Evolutionary conservation across 2,888 invertebrate species (phyloP).

Genomic region (Phyto melanocephala): DNA sequence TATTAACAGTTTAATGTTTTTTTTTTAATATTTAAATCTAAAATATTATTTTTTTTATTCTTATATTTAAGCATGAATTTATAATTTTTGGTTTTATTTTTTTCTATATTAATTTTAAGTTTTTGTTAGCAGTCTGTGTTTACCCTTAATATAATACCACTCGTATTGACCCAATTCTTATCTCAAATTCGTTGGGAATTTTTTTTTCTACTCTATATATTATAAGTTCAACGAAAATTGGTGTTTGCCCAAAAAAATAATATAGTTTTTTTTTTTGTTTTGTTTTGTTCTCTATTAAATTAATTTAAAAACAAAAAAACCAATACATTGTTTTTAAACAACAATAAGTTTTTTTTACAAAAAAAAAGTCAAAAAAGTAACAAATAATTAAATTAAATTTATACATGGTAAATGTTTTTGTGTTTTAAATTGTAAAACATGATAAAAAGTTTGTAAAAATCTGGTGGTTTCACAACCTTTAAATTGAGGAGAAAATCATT

Average conservation of each 20-base stretch:
- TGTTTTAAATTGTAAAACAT: too few species aligned
- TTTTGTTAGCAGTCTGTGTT: not conserved
- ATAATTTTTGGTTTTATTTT: not conserved
- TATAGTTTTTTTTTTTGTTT: not conserved
- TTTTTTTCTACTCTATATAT: not conserved
- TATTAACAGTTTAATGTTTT: not conserved
- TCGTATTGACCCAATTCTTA: not conserved
- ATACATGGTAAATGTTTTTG: not conserved
- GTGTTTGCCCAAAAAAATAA: slow-evolving; percentile 32
- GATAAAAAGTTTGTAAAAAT: not conserved
- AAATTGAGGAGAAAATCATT: not conserved
- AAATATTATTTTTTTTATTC: too few species aligned
- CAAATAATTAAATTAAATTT: not conserved
- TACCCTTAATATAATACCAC: not conserved
- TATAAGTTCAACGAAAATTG: slow-evolving; percentile 15
- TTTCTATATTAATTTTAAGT: too few species aligned
- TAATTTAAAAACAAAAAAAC: not conserved
- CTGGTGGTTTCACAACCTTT: not conserved
- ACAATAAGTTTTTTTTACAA: not conserved
- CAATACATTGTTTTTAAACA: not conserved
- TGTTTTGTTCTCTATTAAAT: not conserved
- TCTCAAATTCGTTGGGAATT: not conserved
- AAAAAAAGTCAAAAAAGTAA: not conserved
- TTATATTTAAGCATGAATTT: not conserved
- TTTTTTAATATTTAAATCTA: too few species aligned